A percentile compares a stretch with the other conserved stretches of the same genome.
Conservation (phyloP, 1,140 invertebrate species). For the Meteorus sp. region DNA sequence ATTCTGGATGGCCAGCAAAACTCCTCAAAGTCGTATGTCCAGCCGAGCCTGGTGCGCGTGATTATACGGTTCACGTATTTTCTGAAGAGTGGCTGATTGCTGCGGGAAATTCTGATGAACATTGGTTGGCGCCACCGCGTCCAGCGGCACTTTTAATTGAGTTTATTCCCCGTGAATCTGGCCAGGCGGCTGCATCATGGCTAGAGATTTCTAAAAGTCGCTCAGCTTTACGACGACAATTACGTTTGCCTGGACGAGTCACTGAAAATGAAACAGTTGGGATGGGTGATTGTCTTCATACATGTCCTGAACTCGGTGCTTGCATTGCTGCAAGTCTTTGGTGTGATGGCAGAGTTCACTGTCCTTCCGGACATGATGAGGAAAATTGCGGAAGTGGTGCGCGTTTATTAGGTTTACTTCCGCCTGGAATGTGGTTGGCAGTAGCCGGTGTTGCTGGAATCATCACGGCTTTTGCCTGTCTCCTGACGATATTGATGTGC, state of each 20-base stretch:
- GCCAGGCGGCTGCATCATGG: constrained; percentile 70
- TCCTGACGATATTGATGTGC: constrained; percentile 52
- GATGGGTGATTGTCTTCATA: constrained; percentile 67
- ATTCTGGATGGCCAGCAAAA: constrained; percentile 59
- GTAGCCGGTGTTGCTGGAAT: constrained; percentile 57
- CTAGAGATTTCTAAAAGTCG: constrained; percentile 71
- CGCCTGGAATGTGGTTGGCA: constrained; percentile 58
- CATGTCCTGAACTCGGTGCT: constrained; percentile 86
- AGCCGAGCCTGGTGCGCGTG: constrained; percentile 65
- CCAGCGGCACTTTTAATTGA: constrained; percentile 71
- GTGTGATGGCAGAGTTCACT: constrained; percentile 84
- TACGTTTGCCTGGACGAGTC: constrained; percentile 53
- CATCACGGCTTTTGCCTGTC: constrained; percentile 53
- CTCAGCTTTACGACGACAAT: constrained; percentile 66
- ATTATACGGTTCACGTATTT: constrained; percentile 72
- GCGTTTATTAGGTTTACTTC: constrained; percentile 51
- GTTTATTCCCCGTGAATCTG: constrained; percentile 71
- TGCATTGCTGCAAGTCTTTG: constrained; percentile 83
- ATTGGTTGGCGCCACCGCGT: constrained; percentile 52
- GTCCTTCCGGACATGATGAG: constrained; percentile 84
- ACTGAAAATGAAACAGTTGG: constrained; percentile 63
- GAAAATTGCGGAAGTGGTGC: constrained; percentile 66
- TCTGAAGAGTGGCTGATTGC: constrained; percentile 71
- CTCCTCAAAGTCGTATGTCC: constrained; percentile 76
- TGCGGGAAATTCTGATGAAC: constrained; percentile 34